phyloP scores from a whole-genome alignment of 1,140 invertebrate genomes.

The Megalonaias nervosa region DNA sequence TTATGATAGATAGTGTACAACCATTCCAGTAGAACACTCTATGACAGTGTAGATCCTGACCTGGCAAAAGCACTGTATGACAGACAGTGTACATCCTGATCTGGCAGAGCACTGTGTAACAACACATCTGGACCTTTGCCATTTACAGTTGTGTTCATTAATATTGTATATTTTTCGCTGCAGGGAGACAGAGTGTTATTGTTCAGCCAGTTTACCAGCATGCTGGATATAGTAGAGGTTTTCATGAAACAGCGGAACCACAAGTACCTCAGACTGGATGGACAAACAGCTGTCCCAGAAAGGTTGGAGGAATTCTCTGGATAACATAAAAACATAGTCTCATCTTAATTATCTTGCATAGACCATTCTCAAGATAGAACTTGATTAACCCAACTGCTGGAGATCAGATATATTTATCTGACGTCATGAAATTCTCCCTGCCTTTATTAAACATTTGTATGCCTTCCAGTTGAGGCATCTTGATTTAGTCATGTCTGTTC shows the following conservation, averaged over 20 bases:
- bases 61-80: background rate
- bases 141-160: background rate
- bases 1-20: too few species aligned
- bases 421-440: too few species aligned
- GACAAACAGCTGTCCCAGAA: constrained; percentile 68
- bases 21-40: too few species aligned
- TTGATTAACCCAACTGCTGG: too few species aligned
- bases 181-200: constrained; percentile 81
- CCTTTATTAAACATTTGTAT: too few species aligned
- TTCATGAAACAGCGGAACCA: constrained; percentile 63
- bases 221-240: constrained; percentile 83
- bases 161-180: constrained; percentile 8
- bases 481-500: too few species aligned
- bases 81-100: background rate
- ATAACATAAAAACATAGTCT: background rate
- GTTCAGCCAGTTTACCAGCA: constrained; percentile 96
- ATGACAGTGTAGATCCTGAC: too few species aligned
- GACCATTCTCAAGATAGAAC: too few species aligned
- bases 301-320: constrained; percentile 45
- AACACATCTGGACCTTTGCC: background rate
- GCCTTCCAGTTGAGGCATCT: too few species aligned
- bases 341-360: background rate
- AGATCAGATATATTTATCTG: too few species aligned
- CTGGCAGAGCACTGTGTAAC: background rate
- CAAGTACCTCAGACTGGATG: constrained; percentile 69